phyloP scores from a whole-genome alignment of 2,888 invertebrate species.

The Synergus gifuensis region DNA sequence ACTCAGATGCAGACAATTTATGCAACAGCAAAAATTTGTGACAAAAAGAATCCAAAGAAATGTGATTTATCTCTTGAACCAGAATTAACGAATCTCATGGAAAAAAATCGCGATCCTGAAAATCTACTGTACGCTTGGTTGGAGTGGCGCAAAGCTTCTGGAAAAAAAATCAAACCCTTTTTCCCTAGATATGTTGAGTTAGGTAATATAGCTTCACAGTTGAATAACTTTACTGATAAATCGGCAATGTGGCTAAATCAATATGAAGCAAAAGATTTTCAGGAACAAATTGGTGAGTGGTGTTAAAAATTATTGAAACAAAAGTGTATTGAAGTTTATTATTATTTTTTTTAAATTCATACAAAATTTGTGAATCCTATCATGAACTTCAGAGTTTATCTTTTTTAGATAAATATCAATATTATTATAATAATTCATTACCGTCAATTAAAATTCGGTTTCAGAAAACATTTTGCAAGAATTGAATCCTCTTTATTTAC shows the following conservation, averaged over 20 bases:
- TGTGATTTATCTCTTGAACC: constrained; percentile 89
- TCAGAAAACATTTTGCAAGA: not conserved
- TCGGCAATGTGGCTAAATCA: constrained; percentile 75
- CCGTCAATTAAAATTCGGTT: not conserved
- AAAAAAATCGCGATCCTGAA: constrained; percentile 86
- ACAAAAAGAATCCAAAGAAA: constrained; percentile 81
- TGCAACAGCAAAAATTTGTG: constrained; percentile 88
- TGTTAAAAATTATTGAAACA: not conserved
- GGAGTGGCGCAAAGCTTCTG: constrained; percentile 88
- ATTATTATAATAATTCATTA: not conserved
- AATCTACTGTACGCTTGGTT: constrained; percentile 89
- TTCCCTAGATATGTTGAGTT: constrained; percentile 72
- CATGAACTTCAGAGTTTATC: too few species aligned
- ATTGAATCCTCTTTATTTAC: not conserved
- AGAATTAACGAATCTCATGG: constrained; percentile 85
- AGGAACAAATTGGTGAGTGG: constrained; percentile 73
- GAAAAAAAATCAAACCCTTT: constrained; percentile 80
- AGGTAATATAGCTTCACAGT: constrained; percentile 72
- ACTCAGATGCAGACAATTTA: constrained; percentile 88
- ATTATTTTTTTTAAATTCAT: not conserved
- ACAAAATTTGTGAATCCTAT: too few species aligned
- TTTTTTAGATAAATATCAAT: too few species aligned
- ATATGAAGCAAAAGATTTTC: constrained; percentile 78
- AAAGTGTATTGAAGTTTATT: not conserved
- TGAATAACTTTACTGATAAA: constrained; percentile 74